Evolutionary conservation across 2,113 vertebrate genomes (phyloP).

Genomic region (Proteles cristata): DNA sequence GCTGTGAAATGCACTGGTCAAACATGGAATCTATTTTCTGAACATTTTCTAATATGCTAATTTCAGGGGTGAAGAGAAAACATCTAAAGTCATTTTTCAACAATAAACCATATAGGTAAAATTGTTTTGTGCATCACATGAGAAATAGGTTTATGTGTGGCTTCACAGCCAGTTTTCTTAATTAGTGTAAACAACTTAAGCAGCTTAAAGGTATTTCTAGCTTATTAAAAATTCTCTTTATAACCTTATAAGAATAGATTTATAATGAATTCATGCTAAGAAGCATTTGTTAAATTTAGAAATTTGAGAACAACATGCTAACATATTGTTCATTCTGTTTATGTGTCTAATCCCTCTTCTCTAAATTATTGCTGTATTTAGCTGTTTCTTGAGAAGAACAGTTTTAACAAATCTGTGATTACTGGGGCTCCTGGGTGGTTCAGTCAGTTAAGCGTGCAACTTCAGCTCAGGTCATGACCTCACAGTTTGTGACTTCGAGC

Average conservation of each 20-base stretch:
- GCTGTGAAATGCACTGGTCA: background rate
- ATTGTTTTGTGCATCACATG: background rate
- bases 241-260: background rate
- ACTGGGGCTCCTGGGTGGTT: no score
- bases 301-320: background rate
- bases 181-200: background rate
- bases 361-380: background rate
- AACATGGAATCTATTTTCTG: background rate
- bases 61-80: background rate
- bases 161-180: background rate
- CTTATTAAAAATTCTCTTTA: constrained; percentile 34
- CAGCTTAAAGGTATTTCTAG: background rate
- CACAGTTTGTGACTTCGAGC: no score
- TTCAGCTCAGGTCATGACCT: no score
- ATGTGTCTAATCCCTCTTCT: background rate
- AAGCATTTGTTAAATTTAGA: background rate
- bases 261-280: constrained; percentile 22
- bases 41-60: background rate
- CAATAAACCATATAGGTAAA: background rate
- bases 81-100: background rate
- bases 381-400: background rate
- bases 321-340: background rate
- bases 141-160: background rate
- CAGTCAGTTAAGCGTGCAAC: no score
- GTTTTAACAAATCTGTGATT: background rate